These are phyloP conservation scores for Takifugu rubripes DNA, from an alignment of 2,797 vertebrate genomes.

Conservation along the genomic window DNA sequence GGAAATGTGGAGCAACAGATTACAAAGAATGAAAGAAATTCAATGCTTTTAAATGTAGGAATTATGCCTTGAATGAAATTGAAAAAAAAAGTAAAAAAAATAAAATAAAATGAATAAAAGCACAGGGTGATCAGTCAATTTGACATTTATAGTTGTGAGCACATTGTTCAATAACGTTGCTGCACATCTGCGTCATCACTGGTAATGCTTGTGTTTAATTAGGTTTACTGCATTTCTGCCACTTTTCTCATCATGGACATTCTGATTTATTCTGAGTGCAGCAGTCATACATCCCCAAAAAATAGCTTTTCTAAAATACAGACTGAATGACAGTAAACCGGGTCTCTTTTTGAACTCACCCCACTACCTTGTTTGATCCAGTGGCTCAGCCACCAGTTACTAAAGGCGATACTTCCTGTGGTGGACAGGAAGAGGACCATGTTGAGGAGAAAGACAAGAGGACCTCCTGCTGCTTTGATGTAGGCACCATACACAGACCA, in stretches of 20 bases:
- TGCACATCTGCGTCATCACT: slow-evolving; percentile 66
- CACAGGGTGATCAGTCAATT: slow-evolving; percentile 39
- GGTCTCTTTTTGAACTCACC: slow-evolving; percentile 65
- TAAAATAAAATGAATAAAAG: slow-evolving; percentile 2
- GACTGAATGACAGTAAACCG: slow-evolving; percentile 14
- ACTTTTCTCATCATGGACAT: slow-evolving; percentile 64
- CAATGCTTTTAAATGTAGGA: slow-evolving; percentile 24
- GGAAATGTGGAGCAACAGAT: slow-evolving; percentile 70
- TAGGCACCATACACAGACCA: slow-evolving; percentile 78
- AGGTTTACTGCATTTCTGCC: slow-evolving; percentile 54
- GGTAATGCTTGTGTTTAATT: slow-evolving; percentile 66
- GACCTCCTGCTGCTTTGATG: slow-evolving; percentile 81
- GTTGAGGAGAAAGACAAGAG: slow-evolving; percentile 72
- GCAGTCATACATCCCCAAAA: slow-evolving; percentile 32
- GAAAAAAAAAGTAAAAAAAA: slow-evolving; percentile 29
- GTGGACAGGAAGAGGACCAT: slow-evolving; percentile 78
- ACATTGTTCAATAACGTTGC: slow-evolving; percentile 59
- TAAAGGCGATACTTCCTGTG: slow-evolving; percentile 80
- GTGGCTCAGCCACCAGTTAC: slow-evolving; percentile 85
- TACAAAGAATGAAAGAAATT: slow-evolving; percentile 43
- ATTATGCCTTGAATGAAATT: slow-evolving; percentile 47
- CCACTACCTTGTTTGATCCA: slow-evolving; percentile 84
- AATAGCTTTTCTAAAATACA: slow-evolving; percentile 27
- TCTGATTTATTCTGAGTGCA: slow-evolving; percentile 59
- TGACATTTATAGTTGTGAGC: slow-evolving; percentile 58